Evolutionary conservation across 1,140 invertebrate species (phyloP).

Genomic region (Bilobella aurantiaca): DNA sequence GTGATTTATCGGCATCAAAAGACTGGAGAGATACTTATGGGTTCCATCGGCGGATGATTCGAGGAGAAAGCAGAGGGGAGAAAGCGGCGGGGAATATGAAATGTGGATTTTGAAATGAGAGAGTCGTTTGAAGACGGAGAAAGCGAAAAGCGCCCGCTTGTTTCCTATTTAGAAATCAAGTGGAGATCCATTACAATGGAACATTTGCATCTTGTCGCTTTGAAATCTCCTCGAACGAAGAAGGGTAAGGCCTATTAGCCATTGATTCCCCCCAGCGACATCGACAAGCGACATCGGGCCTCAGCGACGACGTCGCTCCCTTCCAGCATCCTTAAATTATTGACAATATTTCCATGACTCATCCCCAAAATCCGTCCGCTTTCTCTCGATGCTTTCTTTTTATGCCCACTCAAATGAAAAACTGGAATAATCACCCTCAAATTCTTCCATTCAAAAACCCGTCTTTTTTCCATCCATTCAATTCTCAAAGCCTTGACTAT

Average conservation of each 20-base stretch:
- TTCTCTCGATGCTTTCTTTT: constrained; percentile 29
- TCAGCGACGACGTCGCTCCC: background rate
- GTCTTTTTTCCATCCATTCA: background rate
- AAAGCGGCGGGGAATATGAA: no score
- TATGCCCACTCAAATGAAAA: constrained; percentile 17
- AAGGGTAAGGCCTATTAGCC: constrained; percentile 15
- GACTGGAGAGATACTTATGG: constrained; percentile 28
- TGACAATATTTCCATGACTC: constrained; percentile 28
- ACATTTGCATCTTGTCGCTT: constrained; percentile 29
- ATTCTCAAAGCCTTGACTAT: no score
- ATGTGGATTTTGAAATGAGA: no score
- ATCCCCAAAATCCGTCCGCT: constrained; percentile 23
- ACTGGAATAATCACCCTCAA: background rate
- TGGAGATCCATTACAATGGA: constrained; percentile 26
- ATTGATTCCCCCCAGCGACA: constrained; percentile 27
- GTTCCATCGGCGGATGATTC: constrained; percentile 28
- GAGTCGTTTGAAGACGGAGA: no score
- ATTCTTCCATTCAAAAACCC: background rate
- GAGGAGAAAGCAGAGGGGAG: constrained; percentile 14
- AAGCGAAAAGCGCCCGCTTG: no score
- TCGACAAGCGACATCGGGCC: background rate
- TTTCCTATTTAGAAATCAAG: constrained; percentile 12
- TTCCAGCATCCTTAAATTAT: constrained; percentile 27
- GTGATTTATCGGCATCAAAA: constrained; percentile 35
- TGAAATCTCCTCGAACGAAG: constrained; percentile 3